Evolutionary conservation across 2,113 vertebrate species (phyloP), one percentile per base, ranked within the genome.

Genomic region (Forbesichthys agassizii): DNA sequence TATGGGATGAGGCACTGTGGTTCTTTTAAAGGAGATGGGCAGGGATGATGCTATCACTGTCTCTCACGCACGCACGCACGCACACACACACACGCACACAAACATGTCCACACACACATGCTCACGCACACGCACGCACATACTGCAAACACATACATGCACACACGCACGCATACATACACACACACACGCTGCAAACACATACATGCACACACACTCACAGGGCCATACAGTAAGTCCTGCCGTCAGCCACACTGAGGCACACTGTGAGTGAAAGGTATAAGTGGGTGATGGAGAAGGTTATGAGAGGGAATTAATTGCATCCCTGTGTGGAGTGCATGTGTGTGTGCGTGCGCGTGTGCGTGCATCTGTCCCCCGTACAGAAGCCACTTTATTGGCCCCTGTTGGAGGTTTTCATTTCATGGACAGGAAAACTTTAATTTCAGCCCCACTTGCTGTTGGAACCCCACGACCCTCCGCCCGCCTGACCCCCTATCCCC

Each of bases 351-450:
- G 70, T 51, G 72, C 9, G 36, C 33, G 52, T 57, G 65, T 8
- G 27, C 59, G 51, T 52, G 2, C 61, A 57, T 60, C 55, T 63
- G 27, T 27, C 66, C 69, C 57, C 75, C 78, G 71, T 64, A 64
- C 81, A 56, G 65, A 60, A 73, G 72, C 59, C 64, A 77, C 73
- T 81, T 82, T 77, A 76, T 84, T 81, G 64, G 75, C 68, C 63
- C 4, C 75, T 63, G 71, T 70, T 71, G 66, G 81, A 58, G 78
- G 70, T 86, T 83, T 90, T 89, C 81, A 90, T 87, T 91, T 86
- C 85, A 79, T 81, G 76, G 82, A 88, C 69, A 63, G 83, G 62
- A 88, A 88, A 86, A 87, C 83, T 88, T 88, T 88, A 53, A 90
- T 89, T 88, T 79, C 69, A 87, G 70, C 60, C 80, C 27, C 27